Conservation (phyloP, 37 sponge, comb jelly and placozoan genomes). For the Oscarella lobularis region DNA sequence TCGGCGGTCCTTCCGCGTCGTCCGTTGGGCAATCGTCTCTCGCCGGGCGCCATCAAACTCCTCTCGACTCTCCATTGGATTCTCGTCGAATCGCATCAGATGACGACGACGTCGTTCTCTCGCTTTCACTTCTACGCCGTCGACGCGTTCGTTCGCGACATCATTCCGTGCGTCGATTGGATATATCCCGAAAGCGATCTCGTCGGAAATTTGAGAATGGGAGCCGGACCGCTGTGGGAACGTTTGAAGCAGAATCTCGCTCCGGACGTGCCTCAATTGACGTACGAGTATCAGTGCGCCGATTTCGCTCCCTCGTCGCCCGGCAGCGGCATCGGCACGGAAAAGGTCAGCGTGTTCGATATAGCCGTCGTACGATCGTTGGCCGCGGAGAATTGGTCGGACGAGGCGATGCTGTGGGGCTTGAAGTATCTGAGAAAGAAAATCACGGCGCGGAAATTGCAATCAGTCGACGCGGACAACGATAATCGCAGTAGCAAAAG, state of each 20-base stretch:
- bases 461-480: neutral
- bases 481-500: neutral
- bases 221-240: neutral
- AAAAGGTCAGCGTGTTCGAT: neutral
- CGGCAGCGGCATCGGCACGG: neutral
- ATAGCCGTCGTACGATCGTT: neutral
- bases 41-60: neutral
- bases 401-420: neutral
- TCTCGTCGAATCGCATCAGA: neutral
- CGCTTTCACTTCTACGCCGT: neutral
- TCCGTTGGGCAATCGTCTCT: neutral
- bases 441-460: neutral
- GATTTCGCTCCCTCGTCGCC: neutral
- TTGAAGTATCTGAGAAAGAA: neutral
- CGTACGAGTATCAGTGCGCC: neutral
- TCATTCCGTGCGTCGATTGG: neutral
- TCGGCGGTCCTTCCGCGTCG: neutral
- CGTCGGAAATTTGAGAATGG: neutral
- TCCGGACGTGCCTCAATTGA: neutral
- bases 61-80: neutral
- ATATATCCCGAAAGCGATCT: neutral
- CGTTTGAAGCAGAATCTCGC: neutral
- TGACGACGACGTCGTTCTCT: too few relatives aligned
- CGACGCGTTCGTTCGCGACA: neutral
- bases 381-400: neutral